Evolutionary conservation across 2,797 vertebrate genomes (phyloP), one percentile per base, ranked within the genome.

Genomic region (Dromococcyx pavoninus): DNA sequence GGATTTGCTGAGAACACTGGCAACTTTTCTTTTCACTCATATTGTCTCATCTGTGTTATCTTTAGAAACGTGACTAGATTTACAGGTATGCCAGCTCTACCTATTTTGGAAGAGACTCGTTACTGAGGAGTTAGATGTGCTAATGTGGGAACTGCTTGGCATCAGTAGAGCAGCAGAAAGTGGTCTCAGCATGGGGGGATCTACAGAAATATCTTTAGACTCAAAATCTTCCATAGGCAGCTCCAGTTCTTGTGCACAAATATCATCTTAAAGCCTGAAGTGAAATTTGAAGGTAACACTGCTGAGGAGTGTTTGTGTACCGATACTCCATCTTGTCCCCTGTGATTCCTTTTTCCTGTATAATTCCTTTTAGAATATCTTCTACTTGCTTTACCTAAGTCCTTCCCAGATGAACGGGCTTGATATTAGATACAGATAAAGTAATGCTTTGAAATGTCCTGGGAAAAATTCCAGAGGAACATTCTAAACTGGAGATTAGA

Each of bases 391-490:
- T 96, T 96, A 86, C 89, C 73, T 60, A 81, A 95, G 66, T 96
- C 77, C 57, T 94, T 88, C 72, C 67, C 61, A 86, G 94, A 89
- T 95, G 64, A 95, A 89, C 4, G 27, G 46, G 35, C 74, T 78
- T 92, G 91, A 84, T 89, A 91, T 72, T 71, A 94, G 69, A 93
- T 83, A n/a, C n/a, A n/a, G n/a, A n/a, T 46, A 95, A 93, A 96
- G 80, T 70, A 94, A 64, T 70, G 89, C 67, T 94, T 96, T 97
- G 94, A 97, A 97, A 96, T 92, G 77, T 92, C 93, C 95, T 95
- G 91, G 96, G 96, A 97, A 94, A 91, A 95, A 95, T 95, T 97
- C 89, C 88, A 95, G 83, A 86, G 79, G 94, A 94, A 91, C 78
- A 43, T 91, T 97, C 91, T 96, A 92, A 93, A 95, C 65, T 51